Evolutionary conservation across 2,113 vertebrate species (phyloP), one percentile per base, ranked within the genome.

Genomic region (Elephantulus edwardii): DNA sequence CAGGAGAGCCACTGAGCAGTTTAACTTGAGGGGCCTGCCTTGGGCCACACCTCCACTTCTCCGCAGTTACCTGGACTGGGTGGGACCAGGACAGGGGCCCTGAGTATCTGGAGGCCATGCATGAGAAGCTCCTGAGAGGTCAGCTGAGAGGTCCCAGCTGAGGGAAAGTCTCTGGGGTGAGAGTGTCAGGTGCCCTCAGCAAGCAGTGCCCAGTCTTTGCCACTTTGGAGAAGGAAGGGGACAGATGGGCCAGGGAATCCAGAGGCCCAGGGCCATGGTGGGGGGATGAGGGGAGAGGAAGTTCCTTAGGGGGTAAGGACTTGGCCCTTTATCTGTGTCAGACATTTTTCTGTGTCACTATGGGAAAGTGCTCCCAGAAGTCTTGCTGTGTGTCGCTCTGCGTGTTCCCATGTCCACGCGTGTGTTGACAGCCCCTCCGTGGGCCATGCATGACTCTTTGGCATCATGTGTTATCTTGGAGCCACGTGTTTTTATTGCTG

Each of bases 401-500:
- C 5, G 95, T 94, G 91, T 96, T 94, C 94, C 96, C 83, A 72
- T 97, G 96, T 97, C 96, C 96, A 86, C 82, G 92, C 75, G 93
- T 97, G 93, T 97, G 95, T 96, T 95, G 97, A 97, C 96, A 96
- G 97, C 97, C 96, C 96, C 12, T 96, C 96, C 85, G 89, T 94
- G 95, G 96, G 97, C 94, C 97, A 60, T 98, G 97, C 97, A 98
- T 98, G 97, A 98, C 94, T 95, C 95, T 91, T 72, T 93, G 96
- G 95, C 96, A 96, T 97, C 96, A 82, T 96, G 96, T 97, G 96
- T 97, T 97, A 95, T 97, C 97, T 96, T 97, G 97, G 96, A 97
- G 97, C 92, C 95, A 97, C 95, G 94, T 97, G 97, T 97, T 97
- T 98, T 98, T 98, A 97, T 97, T 97, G 97, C 97, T 98, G 97